These are phyloP conservation scores for Ochotona princeps DNA, from an alignment of 2,113 vertebrate species.

Conservation along the genomic window DNA sequence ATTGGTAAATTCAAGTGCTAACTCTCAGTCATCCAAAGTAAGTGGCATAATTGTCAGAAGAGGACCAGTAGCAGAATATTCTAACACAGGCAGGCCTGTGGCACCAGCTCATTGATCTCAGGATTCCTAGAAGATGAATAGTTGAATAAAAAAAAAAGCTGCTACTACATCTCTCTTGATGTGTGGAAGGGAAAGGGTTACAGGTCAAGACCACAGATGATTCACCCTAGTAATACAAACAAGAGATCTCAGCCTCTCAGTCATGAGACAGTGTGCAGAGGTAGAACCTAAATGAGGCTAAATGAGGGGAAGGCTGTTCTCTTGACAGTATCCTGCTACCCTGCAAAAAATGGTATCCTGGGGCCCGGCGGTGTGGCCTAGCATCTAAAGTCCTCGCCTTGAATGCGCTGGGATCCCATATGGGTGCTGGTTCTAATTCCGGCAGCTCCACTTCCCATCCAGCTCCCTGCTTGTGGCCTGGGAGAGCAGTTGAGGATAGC, in stretches of 20 bases:
- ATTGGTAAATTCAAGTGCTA: background rate
- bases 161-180: background rate
- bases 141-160: background rate
- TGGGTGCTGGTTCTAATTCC: too few relatives aligned
- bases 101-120: fast-evolving
- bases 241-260: background rate
- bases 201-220: background rate
- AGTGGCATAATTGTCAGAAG: background rate
- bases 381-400: too few relatives aligned
- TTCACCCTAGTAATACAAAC: background rate
- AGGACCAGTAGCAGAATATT: background rate
- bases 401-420: too few relatives aligned
- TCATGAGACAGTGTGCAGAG: background rate
- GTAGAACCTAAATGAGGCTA: background rate
- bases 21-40: background rate
- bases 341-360: background rate
- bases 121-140: background rate
- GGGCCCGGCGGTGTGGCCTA: too few relatives aligned
- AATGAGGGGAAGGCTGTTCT: background rate
- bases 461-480: too few relatives aligned
- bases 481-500: too few relatives aligned
- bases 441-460: too few relatives aligned
- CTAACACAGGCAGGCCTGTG: too few relatives aligned
- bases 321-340: background rate
- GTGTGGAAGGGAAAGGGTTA: background rate